Evolutionary conservation across 2,113 vertebrate species (phyloP), one percentile per base, ranked within the genome.

Genomic region (Aptenodytes forsteri): DNA sequence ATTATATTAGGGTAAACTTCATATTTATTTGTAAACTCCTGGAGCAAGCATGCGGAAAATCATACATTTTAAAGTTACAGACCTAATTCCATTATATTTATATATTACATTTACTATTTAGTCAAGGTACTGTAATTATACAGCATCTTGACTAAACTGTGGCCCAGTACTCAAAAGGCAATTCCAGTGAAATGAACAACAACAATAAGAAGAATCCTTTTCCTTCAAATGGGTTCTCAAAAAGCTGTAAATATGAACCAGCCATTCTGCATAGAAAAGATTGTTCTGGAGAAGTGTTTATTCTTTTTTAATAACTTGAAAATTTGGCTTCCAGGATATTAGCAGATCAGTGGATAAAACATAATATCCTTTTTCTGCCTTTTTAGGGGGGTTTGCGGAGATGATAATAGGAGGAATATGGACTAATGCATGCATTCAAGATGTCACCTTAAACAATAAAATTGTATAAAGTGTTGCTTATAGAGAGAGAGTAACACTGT

Each of bases 371-470:
- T 69, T 78, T 67, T 50, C 71, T 67, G 15, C 19, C 7, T 88
- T 40, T 40, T n/a, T 40, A 36, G 19, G 7, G 17, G 17, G 9
- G 14, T 18, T 25, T n/a, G 42, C 1, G 0, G 26, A n/a, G 17
- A 38, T 26, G n/a, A 42, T 27, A 70, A 46, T 18, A 65, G 26
- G 10, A 36, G 30, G 26, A 89, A 58, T 32, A 50, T 15, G 25
- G 30, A 36, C 50, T 65, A 72, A 81, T 23, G 16, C 13, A 42
- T 2, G 9, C 32, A 73, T 30, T 65, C n/a, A 65, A n/a, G 42
- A 50, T 66, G 42, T 17, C 21, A 56, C 3, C 21, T 81, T 73
- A 34, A 77, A 77, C 25, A 20, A 20, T 42, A 73, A 26, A 56
- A 42, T 9, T 18, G 6, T 56, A 42, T 49, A n/a, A 81, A 72